Evolutionary conservation across 2,888 invertebrate genomes (phyloP), one percentile per base, ranked within the genome.

Genomic region (Xylota sylvarum): DNA sequence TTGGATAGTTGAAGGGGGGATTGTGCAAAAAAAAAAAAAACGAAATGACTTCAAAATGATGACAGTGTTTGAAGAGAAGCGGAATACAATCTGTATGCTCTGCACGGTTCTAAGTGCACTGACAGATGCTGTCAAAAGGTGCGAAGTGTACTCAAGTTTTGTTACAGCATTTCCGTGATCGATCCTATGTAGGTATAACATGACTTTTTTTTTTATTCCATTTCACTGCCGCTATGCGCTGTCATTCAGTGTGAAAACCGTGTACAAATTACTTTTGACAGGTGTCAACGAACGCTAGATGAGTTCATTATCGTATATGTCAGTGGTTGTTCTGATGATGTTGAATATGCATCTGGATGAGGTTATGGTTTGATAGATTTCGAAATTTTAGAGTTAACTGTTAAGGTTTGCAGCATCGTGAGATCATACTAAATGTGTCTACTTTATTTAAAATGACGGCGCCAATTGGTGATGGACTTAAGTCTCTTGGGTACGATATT

Each of bases 191-290:
- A 1, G 23, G 30, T 52, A 80, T 58, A 80, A 69, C 48, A 64
- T 73, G 37, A 56, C 79, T 46, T 67, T 48, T 37, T 67, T 69
- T 73, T 27, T 48, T 48, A 55, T 70, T 62, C 32, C 55, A 56
- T 56, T 40, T 55, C 69, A 23, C 56, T 62, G 74, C 40, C 43
- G 73, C 67, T 79, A 70, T 35, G 64, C n/a, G 65, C 50, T 73
- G 81, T 77, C 81, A 81, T 67, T 81, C 48, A 48, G 32, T 37
- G 35, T 52, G 70, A 85, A 70, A 65, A 40, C 80, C 76, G n/a
- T 72, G 70, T 81, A 48, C 85, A 76, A 81, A 86, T 86, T 81
- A 81, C 65, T 40, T 73, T 73, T 77, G 86, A 81, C 86, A 86
- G 72, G 72, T 86, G 86, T 77, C 86, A 81, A 77, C 67, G 77